Base-by-base conservation (phyloP, 1,140 invertebrate genomes). In the Hyles euphorbiae region DNA sequence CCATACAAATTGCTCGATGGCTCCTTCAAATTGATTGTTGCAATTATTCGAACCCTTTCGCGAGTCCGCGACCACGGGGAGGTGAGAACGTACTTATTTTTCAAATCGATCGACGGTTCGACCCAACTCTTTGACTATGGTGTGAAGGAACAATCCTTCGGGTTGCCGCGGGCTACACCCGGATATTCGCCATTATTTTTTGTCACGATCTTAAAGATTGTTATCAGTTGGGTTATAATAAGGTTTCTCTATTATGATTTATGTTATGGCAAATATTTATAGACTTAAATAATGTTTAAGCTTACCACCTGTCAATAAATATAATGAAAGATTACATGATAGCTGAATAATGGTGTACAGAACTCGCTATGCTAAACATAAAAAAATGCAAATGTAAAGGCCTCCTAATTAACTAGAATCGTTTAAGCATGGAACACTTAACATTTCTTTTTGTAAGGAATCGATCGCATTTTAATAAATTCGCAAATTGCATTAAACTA, bases 1-100 rank as follows among this genome's bases (percentile, higher is more conserved):
- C 81, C 79, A 83, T 87, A 88, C 83, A 88, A 88, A 88, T 86
- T 85, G 78, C 67, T 87, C 85, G 82, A 88, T 87, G 65, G 74
- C 82, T 88, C 77, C 80, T 81, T 74, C 74, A 79, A 74, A 85
- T 85, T 82, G 79, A 88, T 87, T 88, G 83, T 88, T 85, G 85
- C 85, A 85, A 88, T 88, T 86, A 83, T 86, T 87, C 81, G 75
- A 83, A 81, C 83, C 81, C 81, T 86, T 85, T 84, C 73, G 75
- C 77, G 70, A 74, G 54, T 63, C 58, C 65, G 74, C 74, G 79
- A 71, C 77, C 76, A 68, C 81, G 77, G 83, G 77, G 79, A 87
- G 82, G 85, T 88, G 85, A 87, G 85, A 88, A 88, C 66, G 65
- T 63, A 74, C 76, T 85, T 87, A 88, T 88, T 83, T 85, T 62